These are phyloP conservation scores for Adelosebastes latens DNA, from an alignment of 2,797 vertebrate genomes.

Conservation along the genomic window DNA sequence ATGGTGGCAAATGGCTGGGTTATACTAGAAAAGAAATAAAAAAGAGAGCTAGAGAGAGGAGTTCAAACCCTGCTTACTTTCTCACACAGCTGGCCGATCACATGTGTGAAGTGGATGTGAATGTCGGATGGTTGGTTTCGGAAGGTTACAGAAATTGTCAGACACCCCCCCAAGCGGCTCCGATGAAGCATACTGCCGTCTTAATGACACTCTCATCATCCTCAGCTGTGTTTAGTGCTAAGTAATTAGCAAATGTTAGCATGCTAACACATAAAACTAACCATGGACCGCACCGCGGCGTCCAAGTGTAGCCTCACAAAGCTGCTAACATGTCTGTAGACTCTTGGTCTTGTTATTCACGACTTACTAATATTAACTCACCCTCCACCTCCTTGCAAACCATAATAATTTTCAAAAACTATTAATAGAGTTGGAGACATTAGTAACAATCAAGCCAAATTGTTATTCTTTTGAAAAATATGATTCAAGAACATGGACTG, in stretches of 20 bases:
- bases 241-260: background rate
- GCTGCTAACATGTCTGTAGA: background rate
- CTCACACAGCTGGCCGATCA: background rate
- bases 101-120: background rate
- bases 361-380: background rate
- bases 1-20: background rate
- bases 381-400: background rate
- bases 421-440: background rate
- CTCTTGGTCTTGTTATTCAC: background rate
- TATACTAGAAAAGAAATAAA: background rate
- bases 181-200: background rate
- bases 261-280: background rate
- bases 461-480: background rate
- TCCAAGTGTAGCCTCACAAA: background rate
- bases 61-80: background rate
- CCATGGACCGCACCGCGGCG: accelerated
- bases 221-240: background rate
- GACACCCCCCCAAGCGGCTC: background rate
- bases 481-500: background rate
- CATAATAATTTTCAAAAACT: background rate
- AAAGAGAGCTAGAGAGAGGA: background rate
- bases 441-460: background rate
- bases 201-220: background rate
- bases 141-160: background rate
- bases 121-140: background rate